Base-by-base conservation (phyloP, 2,113 vertebrate genomes). In the Pangasianodon gigas region DNA sequence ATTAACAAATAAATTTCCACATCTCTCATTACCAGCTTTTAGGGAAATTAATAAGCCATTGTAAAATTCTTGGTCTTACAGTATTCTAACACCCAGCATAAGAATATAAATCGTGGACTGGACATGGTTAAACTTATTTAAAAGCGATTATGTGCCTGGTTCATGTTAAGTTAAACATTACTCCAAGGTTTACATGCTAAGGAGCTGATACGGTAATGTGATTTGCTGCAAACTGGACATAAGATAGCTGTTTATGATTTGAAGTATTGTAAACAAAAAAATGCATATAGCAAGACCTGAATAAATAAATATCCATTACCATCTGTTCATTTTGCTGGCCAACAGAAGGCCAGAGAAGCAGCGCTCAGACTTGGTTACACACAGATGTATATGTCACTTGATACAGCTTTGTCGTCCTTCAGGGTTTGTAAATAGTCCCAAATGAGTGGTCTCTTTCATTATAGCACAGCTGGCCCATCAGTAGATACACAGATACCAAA, bases 371-470 rank as follows among this genome's bases (percentile, higher is more conserved):
- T 83, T 67, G 87, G 65, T 91, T 82, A 46, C 56, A 85, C 75
- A 87, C 77, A 88, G 84, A 88, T 87, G 89, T 60, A 75, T 89
- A 83, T 90, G 87, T 91, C 74, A 91, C 74, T 87, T 77, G 77
- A 86, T 85, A 54, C 56, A 32, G 74, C 65, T 69, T 86, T 71
- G 75, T 84, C 44, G 21, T 87, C 74, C 54, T 60, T 77, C 71
- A 74, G 54, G 88, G 19, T 29, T 67, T 90, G 88, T 85, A 86
- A 90, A 91, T 77, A 60, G 52, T 86, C 71, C 69, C 86, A 65
- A 82, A 83, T 56, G 56, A 82, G 74, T 52, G 77, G 83, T 48
- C 44, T 74, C 62, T 87, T 84, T 92, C 85, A 93, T 67, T 85
- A 80, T 58, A 52, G 46, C 37, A 58, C 67, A 79, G 62, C 32